These are phyloP conservation scores for Helicoverpa armigera DNA, from an alignment of 1,140 invertebrate species.

Conservation along the genomic window DNA sequence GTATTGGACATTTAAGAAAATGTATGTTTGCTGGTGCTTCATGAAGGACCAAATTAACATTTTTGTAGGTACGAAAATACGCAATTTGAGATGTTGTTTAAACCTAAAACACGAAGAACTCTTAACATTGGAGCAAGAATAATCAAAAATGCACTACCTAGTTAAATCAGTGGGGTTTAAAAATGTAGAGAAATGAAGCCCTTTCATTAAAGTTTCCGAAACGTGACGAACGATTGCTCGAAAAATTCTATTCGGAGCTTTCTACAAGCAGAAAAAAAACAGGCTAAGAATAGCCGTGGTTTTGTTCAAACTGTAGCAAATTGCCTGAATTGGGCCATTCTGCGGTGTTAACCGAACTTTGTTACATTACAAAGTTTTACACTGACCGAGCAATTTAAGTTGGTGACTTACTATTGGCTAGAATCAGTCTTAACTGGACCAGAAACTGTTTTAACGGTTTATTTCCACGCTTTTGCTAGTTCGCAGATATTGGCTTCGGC, in stretches of 20 bases:
- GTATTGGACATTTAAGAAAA: no score
- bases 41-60: no score
- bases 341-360: constrained; percentile 63
- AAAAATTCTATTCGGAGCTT: constrained; percentile 4
- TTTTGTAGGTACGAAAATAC: no score
- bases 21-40: no score
- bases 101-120: no score
- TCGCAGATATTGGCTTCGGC: background rate
- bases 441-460: constrained; percentile 22
- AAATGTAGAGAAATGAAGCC: no score
- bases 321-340: constrained; percentile 61
- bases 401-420: constrained; percentile 49
- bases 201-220: constrained; percentile 6
- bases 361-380: constrained; percentile 66
- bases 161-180: no score
- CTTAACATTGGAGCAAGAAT: no score
- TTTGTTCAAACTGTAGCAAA: constrained; percentile 51
- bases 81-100: no score
- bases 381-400: constrained; percentile 61
- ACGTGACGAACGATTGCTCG: constrained; percentile 17
- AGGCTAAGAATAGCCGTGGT: constrained; percentile 35
- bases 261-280: background rate
- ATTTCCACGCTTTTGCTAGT: background rate
- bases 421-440: constrained; percentile 31
- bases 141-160: no score